Conservation (phyloP, 2,888 invertebrate species). For the Hirtodrosophila trivittata region DNA sequence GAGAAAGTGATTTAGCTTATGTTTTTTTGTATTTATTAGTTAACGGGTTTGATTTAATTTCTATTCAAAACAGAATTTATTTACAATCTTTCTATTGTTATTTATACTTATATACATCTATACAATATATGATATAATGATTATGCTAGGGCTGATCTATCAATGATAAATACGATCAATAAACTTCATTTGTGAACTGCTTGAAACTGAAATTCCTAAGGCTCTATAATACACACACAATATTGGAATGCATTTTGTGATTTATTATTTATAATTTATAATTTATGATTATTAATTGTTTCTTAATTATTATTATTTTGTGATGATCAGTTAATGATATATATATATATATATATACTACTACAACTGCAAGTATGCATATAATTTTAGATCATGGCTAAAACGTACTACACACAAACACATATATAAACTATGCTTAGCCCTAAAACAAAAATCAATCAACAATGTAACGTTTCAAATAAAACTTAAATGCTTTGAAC, state of each 20-base stretch:
- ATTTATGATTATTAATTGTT: slow-evolving; percentile 8
- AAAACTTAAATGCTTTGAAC: slow-evolving; percentile 56
- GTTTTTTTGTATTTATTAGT: slow-evolving; percentile 28
- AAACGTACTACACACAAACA: no score
- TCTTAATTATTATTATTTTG: slow-evolving; percentile 30
- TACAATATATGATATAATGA: no score
- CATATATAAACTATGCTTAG: slow-evolving; percentile 43
- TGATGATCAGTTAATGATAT: slow-evolving; percentile 38
- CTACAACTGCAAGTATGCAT: slow-evolving; percentile 12
- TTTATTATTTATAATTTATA: slow-evolving; percentile 41
- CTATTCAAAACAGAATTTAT: slow-evolving; percentile 26
- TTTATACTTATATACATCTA: background rate
- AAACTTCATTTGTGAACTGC: slow-evolving; percentile 28
- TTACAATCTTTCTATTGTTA: slow-evolving; percentile 15
- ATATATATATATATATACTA: background rate
- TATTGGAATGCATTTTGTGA: slow-evolving; percentile 41
- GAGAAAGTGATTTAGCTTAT: slow-evolving; percentile 45
- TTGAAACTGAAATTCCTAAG: slow-evolving; percentile 48
- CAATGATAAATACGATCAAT: slow-evolving; percentile 34
- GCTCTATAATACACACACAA: slow-evolving; percentile 4
- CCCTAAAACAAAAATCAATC: slow-evolving; percentile 15
- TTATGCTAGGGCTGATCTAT: background rate
- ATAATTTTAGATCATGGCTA: slow-evolving; percentile 16
- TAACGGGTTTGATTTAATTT: slow-evolving; percentile 12
- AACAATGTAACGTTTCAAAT: slow-evolving; percentile 52